Base-by-base conservation (phyloP, 2,113 vertebrate genomes). In the Apus apus region DNA sequence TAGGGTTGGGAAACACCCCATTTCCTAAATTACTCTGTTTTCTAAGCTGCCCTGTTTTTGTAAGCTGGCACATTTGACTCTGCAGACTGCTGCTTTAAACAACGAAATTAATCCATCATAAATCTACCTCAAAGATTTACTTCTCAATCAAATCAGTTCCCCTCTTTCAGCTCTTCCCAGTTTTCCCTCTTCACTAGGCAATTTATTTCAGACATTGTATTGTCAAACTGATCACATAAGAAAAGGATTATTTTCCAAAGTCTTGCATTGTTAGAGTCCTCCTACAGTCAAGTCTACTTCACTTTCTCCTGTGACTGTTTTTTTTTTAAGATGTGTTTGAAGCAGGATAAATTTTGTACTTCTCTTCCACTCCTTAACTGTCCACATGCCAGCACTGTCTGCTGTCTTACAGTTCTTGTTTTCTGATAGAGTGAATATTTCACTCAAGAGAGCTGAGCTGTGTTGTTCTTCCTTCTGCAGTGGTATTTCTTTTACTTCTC, bases 401-500 rank as follows among this genome's bases (percentile, higher is more conserved):
- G 40, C 34, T 80, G 26, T 50, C 68, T 61, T 81, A 70, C 4
- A 25, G 5, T 40, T 32, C 48, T 92, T 25, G 19, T 91, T 87
- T 93, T 53, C 79, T 70, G 38, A 87, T 36, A n/a, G 27, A 85
- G 57, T 1, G 2, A 68, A 87, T n/a, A 56, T 79, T 72, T 83
- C 77, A 87, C 43, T 88, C n/a, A 23, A 50, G 72, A 72, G 51
- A 83, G 48, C 27, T 46, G 71, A 91, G 25, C 74, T 71, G 36
- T 78, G 60, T 51, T 78, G 77, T 89, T 85, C 56, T 87, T 91
- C 70, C 46, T 43, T 81, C 38, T 46, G 27, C 2, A 8, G 25
- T 78, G 51, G 36, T 67, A 46, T 25, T 71, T 15, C 30, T 87
- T 87, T 87, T 89, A 76, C 65, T 61, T 74, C 70, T 93, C 40